Percentiles rank a stretch among this genome's conserved stretches.
phyloP scores from a whole-genome alignment of 2,888 invertebrate genomes.

The Stenchaetothrips biformis region DNA sequence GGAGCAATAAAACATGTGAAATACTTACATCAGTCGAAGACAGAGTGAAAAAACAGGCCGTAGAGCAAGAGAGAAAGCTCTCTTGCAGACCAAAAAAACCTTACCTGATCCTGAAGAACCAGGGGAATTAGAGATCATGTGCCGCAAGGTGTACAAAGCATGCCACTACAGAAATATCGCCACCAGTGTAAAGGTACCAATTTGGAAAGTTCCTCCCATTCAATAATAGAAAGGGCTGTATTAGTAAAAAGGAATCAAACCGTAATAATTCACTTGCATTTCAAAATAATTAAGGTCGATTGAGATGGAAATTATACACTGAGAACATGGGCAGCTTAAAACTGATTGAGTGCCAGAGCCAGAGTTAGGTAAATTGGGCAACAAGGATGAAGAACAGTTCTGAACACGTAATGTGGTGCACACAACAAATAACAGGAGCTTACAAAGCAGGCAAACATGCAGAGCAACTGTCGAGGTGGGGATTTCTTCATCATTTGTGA shows the following conservation, averaged over 20 bases:
- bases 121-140: neutral
- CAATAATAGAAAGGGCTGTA: too few relatives aligned
- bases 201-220: too few relatives aligned
- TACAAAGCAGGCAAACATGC: slow-evolving; percentile 35
- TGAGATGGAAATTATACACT: too few relatives aligned
- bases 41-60: too few relatives aligned
- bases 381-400: too few relatives aligned
- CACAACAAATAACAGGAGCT: slow-evolving; percentile 46
- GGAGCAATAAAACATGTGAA: too few relatives aligned
- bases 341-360: too few relatives aligned
- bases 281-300: neutral
- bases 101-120: neutral
- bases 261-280: neutral
- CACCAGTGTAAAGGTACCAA: neutral
- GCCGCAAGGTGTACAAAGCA: neutral
- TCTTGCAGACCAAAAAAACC: neutral
- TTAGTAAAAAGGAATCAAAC: too few relatives aligned
- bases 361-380: too few relatives aligned
- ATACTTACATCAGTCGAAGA: too few relatives aligned
- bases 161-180: neutral
- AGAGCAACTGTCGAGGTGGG: slow-evolving; percentile 15
- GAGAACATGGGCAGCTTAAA: too few relatives aligned
- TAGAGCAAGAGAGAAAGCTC: neutral
- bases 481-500: neutral
- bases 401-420: neutral